Evolutionary conservation across 2,888 invertebrate species (phyloP).

Genomic region (Lithosia quadra): DNA sequence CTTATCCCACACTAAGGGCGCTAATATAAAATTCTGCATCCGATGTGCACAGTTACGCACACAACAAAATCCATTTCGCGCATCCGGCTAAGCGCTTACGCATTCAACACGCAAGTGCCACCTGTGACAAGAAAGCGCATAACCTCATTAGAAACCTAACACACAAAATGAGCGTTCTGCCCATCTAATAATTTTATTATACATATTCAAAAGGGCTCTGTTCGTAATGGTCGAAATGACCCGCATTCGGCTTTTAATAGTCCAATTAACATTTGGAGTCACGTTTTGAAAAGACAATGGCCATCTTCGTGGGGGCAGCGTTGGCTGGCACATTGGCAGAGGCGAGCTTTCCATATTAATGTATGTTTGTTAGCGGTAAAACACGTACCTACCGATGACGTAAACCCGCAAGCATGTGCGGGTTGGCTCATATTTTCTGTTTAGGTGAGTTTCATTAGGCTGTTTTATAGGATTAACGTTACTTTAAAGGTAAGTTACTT

Average conservation of each 20-base stretch:
- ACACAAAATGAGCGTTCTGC: constrained; percentile 81
- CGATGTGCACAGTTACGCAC: constrained; percentile 74
- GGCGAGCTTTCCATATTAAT: constrained; percentile 86
- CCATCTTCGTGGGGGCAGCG: constrained; percentile 86
- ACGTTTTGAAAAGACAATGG: constrained; percentile 86
- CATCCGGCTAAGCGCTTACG: constrained; percentile 83
- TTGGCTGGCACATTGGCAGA: constrained; percentile 84
- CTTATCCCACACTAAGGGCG: constrained; percentile 67
- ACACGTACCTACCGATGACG: constrained; percentile 83
- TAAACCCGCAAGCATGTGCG: constrained; percentile 75
- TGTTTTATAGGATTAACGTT: constrained; percentile 47
- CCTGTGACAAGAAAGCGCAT: constrained; percentile 87
- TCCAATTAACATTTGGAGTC: constrained; percentile 86
- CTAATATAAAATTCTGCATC: constrained; percentile 76
- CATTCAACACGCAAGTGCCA: constrained; percentile 79
- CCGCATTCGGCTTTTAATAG: constrained; percentile 86
- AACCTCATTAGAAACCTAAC: constrained; percentile 86
- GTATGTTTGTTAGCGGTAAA: constrained; percentile 86
- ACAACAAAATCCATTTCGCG: constrained; percentile 82
- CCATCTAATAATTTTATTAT: constrained; percentile 86
- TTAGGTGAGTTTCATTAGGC: constrained; percentile 59
- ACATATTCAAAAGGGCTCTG: constrained; percentile 86
- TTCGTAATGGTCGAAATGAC: constrained; percentile 84
- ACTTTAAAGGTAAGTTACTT: constrained; percentile 29
- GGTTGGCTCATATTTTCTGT: constrained; percentile 68